Conservation (phyloP, 1,140 invertebrate genomes). For the Lanistes nyassanus region DNA sequence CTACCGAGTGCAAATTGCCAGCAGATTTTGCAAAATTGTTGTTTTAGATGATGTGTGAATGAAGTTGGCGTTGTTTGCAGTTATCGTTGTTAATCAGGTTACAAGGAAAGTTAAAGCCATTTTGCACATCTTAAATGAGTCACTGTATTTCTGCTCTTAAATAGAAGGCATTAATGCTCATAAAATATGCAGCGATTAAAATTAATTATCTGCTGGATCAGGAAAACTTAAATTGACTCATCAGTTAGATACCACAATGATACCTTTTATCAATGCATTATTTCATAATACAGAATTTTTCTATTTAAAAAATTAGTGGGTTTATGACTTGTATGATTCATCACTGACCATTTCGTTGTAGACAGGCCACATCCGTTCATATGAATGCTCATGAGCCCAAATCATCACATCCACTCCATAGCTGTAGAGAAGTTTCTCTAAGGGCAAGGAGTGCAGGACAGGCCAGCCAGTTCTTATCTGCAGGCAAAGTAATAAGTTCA, state of each 20-base stretch:
- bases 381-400: constrained; percentile 98
- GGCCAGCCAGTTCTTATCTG: constrained; percentile 55
- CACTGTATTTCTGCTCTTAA: too few species aligned
- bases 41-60: too few species aligned
- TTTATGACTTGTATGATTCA: background rate
- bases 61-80: too few species aligned
- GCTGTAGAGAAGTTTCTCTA: constrained; percentile 88
- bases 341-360: constrained; percentile 74
- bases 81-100: too few species aligned
- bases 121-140: too few species aligned
- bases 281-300: too few species aligned
- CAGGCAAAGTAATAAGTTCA: constrained; percentile 12
- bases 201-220: background rate
- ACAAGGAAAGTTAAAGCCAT: too few species aligned
- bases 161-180: too few species aligned
- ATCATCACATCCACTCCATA: constrained; percentile 92
- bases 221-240: background rate
- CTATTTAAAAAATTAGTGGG: too few species aligned
- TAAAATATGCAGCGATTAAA: too few species aligned
- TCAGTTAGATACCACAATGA: background rate
- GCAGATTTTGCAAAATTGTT: too few species aligned
- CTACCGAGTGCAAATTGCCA: too few species aligned
- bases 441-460: constrained; percentile 45
- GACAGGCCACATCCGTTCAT: constrained; percentile 93
- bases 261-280: background rate